Evolutionary conservation across 2,797 vertebrate species (phyloP).

Genomic region (Xiphophorus birchmanni): DNA sequence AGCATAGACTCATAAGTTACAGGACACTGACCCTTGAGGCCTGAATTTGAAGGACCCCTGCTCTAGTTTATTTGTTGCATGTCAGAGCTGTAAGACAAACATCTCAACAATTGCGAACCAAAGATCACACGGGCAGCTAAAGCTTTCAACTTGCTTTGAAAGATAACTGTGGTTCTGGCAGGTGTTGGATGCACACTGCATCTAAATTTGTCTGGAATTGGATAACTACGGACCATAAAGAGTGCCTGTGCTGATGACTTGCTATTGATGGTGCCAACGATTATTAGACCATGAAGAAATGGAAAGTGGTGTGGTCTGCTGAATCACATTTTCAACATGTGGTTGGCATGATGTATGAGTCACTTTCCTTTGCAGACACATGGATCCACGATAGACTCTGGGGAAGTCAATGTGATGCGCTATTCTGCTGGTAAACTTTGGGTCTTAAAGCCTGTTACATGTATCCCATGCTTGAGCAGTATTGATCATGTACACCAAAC

Average conservation of each 20-base stretch:
- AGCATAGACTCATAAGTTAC: too few species aligned
- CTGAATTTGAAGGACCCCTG: too few species aligned
- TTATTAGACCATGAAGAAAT: not conserved
- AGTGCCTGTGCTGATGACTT: not conserved
- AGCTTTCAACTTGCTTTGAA: not conserved
- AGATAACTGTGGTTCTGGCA: not conserved
- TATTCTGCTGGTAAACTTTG: not conserved
- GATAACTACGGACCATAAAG: not conserved
- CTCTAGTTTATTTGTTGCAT: not conserved
- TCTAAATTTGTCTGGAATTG: not conserved
- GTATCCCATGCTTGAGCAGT: too few species aligned
- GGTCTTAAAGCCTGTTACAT: not conserved
- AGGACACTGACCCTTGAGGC: too few species aligned
- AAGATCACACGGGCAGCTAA: not conserved
- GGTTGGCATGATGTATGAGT: not conserved
- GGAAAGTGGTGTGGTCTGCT: not conserved
- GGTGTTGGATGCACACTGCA: not conserved
- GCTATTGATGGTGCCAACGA: not conserved
- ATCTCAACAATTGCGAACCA: not conserved
- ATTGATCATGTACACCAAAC: not conserved
- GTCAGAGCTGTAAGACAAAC: not conserved
- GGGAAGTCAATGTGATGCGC: not conserved
- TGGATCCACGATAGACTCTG: not conserved
- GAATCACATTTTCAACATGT: not conserved
- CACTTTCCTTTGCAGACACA: not conserved